Base-by-base conservation (phyloP, 1,140 invertebrate genomes). In the Nebria ingens region DNA sequence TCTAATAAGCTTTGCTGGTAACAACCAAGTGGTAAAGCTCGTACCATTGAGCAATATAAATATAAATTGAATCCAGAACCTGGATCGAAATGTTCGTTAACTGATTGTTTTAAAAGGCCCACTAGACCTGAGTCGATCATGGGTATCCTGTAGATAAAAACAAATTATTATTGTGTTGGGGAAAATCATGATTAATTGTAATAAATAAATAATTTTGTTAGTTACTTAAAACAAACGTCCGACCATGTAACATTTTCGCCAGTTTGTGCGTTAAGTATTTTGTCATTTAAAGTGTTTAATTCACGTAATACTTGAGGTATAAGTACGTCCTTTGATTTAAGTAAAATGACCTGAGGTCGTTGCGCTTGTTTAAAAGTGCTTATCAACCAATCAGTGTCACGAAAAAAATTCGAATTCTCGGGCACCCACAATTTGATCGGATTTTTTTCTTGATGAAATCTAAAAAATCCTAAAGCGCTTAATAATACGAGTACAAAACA, bases 371-470 rank as follows among this genome's bases (percentile, higher is more conserved):
- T 76, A 70, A 84, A 85, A 56, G 78, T 79, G n/a, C 76, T 69
- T 62, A 84, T 79, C 38, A 87, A 75, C 84, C 85, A 87, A 56
- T 87, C 77, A 3, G 84, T 83, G 56, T 86, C 82, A 57, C 65
- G 64, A 29, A 77, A 75, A 68, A 86, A 88, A 56, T 82, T 78
- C 0, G 84, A 85, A 55, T 85, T 71, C 51, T 71, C 70, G 15
- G 79, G 79, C 4, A 88, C 80, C 86, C 86, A 89, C 54, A 89
- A 67, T 65, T 83, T 84, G 56, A 87, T 69, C 1, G 86, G 86
- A 68, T 86, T 81, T 61, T 76, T 79, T 69, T 80, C 78, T 63
- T 79, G 73, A 57, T 75, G 72, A 69, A 84, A 84, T 57, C 68
- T 70, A 11, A 82, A 62, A 19, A 82, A 67, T 25, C 82, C 82